Percentiles rank a stretch among this genome's conserved stretches.
phyloP scores from a whole-genome alignment of 2,797 vertebrate genomes.

The Hemibagrus guttatus region DNA sequence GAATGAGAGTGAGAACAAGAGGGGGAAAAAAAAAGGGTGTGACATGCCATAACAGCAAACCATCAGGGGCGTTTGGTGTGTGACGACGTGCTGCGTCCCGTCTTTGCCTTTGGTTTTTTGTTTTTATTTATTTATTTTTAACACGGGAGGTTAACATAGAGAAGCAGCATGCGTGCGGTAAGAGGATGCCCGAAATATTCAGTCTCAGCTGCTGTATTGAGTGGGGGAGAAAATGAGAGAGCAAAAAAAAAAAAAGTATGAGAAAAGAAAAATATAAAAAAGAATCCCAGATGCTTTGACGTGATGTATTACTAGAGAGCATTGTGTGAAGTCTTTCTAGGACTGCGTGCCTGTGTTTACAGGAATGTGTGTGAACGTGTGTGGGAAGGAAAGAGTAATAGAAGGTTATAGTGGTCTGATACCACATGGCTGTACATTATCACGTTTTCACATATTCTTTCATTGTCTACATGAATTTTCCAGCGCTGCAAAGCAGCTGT shows the following conservation, averaged over 20 bases:
- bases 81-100: conserved; percentile 51
- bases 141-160: conserved; percentile 19
- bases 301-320: conserved; percentile 52
- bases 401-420: conserved; percentile 37
- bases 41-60: conserved; percentile 54
- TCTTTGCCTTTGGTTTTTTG: conserved; percentile 39
- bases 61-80: conserved; percentile 55
- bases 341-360: conserved; percentile 39
- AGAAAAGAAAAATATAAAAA: background rate
- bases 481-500: conserved; percentile 40
- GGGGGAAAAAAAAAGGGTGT: conserved; percentile 43
- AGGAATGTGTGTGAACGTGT: conserved; percentile 31
- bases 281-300: conserved; percentile 54
- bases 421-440: conserved; percentile 38
- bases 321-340: conserved; percentile 41
- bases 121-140: conserved; percentile 38
- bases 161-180: background rate
- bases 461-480: conserved; percentile 41
- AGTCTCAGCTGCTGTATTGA: background rate
- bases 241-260: conserved; percentile 25
- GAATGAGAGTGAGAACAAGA: conserved; percentile 46
- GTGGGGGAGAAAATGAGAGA: background rate
- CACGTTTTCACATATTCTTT: conserved; percentile 36
- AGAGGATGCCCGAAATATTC: conserved; percentile 4
- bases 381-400: conserved; percentile 19